Evolutionary conservation across 2,888 invertebrate genomes (phyloP).

Genomic region (Standfussiana lucernea): DNA sequence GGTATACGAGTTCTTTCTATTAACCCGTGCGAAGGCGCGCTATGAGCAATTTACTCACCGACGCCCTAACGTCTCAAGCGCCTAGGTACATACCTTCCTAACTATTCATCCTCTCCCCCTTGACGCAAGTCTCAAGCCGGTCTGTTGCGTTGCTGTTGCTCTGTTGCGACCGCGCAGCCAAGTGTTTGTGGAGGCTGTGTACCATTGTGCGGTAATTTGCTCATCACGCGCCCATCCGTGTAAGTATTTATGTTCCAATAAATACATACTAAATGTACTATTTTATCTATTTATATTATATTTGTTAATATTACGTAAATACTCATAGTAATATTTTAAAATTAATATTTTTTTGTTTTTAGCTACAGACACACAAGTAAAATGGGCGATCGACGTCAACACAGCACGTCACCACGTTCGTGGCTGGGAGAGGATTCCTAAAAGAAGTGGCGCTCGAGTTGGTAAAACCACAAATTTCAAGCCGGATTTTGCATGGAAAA

Average conservation of each 20-base stretch:
- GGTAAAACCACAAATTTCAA: too few species aligned
- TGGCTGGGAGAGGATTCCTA: neutral
- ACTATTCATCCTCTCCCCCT: neutral
- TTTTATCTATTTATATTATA: neutral
- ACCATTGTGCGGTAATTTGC: neutral
- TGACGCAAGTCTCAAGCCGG: neutral
- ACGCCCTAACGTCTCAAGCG: neutral
- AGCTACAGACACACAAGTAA: too few species aligned
- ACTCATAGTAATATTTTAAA: too few species aligned
- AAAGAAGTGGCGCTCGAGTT: too few species aligned
- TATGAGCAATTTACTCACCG: neutral
- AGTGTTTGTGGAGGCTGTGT: neutral
- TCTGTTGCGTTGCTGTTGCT: too few species aligned
- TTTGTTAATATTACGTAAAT: too few species aligned
- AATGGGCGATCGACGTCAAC: too few species aligned
- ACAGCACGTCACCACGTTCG: too few species aligned
- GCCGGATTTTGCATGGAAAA: too few species aligned
- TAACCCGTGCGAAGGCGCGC: neutral
- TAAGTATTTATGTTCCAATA: neutral
- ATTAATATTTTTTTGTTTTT: too few species aligned
- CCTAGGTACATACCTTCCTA: neutral
- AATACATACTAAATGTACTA: neutral
- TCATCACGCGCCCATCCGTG: neutral
- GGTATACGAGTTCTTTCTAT: too few species aligned
- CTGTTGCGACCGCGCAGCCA: neutral